These are phyloP conservation scores for Galleria mellonella DNA, from an alignment of 1,140 invertebrate species.

Conservation along the genomic window DNA sequence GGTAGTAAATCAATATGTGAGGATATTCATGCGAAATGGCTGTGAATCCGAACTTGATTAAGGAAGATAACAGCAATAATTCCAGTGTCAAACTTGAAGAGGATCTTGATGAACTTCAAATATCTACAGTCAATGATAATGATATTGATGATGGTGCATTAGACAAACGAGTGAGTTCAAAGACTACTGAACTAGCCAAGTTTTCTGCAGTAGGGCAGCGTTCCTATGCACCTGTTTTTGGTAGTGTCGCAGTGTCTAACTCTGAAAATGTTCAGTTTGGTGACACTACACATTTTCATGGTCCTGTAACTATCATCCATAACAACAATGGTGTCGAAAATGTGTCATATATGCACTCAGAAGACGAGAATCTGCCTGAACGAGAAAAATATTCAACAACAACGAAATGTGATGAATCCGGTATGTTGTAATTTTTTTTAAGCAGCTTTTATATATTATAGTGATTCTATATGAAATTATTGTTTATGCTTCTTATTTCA, in stretches of 20 bases:
- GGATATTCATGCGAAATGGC: constrained; percentile 21
- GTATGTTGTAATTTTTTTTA: constrained; percentile 18
- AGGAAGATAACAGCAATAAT: constrained; percentile 15
- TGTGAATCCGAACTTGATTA: constrained; percentile 19
- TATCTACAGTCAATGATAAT: constrained; percentile 31
- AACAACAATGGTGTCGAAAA: constrained; percentile 47
- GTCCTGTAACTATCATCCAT: constrained; percentile 53
- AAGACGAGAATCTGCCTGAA: constrained; percentile 21
- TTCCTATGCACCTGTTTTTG: constrained; percentile 25
- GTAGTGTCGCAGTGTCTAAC: constrained; percentile 35
- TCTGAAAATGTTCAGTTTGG: constrained; percentile 60
- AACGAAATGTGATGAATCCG: constrained; percentile 6
- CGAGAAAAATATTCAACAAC: constrained; percentile 1
- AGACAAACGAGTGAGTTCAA: constrained; percentile 20
- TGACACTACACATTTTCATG: constrained; percentile 59
- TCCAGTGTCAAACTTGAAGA: constrained; percentile 35
- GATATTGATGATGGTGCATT: constrained; percentile 19
- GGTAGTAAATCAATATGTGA: too few relatives aligned
- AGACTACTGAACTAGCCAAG: constrained; percentile 16
- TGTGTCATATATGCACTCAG: constrained; percentile 32
- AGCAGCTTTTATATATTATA: too few relatives aligned
- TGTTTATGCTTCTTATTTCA: too few relatives aligned
- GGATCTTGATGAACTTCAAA: constrained; percentile 43
- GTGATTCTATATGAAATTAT: too few relatives aligned
- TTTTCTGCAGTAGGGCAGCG: constrained; percentile 32